phyloP scores from a whole-genome alignment of 2,888 invertebrate genomes.

The Eupithecia pulchellata region DNA sequence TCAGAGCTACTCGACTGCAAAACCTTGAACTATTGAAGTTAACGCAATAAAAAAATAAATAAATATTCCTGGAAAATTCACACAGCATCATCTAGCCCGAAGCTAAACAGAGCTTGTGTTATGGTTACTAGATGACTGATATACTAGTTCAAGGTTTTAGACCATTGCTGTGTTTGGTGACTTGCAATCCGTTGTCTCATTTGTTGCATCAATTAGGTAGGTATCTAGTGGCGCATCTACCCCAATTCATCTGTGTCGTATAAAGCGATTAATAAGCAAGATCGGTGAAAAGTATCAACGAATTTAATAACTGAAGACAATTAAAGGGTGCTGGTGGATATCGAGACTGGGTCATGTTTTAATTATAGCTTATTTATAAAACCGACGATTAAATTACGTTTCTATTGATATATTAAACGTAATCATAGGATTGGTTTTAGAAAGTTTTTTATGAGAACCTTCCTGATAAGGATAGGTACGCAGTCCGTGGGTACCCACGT shows the following conservation, averaged over 20 bases:
- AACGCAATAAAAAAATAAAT: too few relatives aligned
- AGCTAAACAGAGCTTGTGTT: too few relatives aligned
- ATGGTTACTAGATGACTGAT: too few relatives aligned
- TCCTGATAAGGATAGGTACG: neutral
- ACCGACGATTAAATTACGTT: conserved; percentile 41
- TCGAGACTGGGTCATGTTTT: conserved; percentile 70
- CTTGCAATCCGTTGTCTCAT: neutral
- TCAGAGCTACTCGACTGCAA: neutral
- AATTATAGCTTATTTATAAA: conserved; percentile 59
- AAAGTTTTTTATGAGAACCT: too few relatives aligned
- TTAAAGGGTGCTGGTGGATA: conserved; percentile 62
- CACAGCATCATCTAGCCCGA: too few relatives aligned
- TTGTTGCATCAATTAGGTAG: neutral
- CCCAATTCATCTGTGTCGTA: conserved; percentile 57
- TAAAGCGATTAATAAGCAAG: conserved; percentile 64
- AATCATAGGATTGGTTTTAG: conserved; percentile 59
- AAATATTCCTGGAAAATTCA: too few relatives aligned
- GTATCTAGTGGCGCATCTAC: neutral
- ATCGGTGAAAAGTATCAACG: conserved; percentile 59
- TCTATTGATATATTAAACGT: conserved; percentile 66
- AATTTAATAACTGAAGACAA: conserved; percentile 63
- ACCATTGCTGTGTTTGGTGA: too few relatives aligned
- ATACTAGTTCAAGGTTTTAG: too few relatives aligned
- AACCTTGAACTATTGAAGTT: neutral
- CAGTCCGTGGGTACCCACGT: neutral